Conservation (phyloP, 1,140 invertebrate genomes). For the Scaptomyza pallida region DNA sequence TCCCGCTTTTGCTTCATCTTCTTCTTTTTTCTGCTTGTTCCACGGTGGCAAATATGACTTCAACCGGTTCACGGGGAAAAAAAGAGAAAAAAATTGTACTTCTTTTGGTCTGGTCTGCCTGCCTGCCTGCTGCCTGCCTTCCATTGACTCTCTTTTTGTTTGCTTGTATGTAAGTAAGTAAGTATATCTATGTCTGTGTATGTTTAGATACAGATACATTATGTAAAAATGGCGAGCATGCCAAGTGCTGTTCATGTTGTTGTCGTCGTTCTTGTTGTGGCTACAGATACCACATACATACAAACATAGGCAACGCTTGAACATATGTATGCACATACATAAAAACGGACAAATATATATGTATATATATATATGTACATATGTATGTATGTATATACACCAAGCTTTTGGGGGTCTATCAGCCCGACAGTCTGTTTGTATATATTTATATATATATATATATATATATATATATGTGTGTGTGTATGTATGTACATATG, state of each 20-base stretch:
- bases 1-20: conserved; percentile 10
- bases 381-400: not conserved
- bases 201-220: conserved; percentile 74
- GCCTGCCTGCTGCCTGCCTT: conserved; percentile 13
- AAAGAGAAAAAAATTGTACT: conserved; percentile 45
- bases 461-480: too few species aligned
- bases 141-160: conserved; percentile 4
- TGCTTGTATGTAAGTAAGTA: not conserved
- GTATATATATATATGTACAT: not conserved
- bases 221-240: conserved; percentile 58
- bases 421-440: too few species aligned
- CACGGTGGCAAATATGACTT: conserved; percentile 72
- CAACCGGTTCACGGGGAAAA: conserved; percentile 62
- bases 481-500: too few species aligned
- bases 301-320: conserved; percentile 13
- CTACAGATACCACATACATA: conserved; percentile 55
- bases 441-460: too few species aligned
- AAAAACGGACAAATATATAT: not conserved
- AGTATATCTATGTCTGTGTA: conserved; percentile 18
- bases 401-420: conserved; percentile 27
- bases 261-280: conserved; percentile 54
- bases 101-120: conserved; percentile 22
- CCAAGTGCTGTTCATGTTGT: conserved; percentile 36
- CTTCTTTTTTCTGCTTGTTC: conserved; percentile 6
- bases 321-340: conserved; percentile 10